Evolutionary conservation across 2,113 vertebrate species (phyloP).

Genomic region (Sylvilagus bachmani): DNA sequence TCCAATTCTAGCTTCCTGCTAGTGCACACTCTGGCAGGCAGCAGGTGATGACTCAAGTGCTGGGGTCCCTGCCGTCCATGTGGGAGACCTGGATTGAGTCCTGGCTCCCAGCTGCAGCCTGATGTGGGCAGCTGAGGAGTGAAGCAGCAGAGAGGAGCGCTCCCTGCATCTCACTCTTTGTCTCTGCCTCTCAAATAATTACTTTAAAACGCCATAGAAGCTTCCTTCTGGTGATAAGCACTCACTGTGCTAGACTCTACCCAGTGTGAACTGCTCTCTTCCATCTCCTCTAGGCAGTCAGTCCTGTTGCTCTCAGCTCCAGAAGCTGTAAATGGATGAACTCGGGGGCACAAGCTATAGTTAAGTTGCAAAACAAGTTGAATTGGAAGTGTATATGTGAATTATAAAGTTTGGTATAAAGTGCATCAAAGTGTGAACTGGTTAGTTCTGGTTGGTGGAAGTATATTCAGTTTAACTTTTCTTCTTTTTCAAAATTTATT

Average conservation of each 20-base stretch:
- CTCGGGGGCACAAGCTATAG: not conserved
- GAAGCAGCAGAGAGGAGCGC: too few relatives aligned
- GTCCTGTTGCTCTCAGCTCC: not conserved
- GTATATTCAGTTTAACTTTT: not conserved
- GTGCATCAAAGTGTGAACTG: not conserved
- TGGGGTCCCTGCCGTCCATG: too few relatives aligned
- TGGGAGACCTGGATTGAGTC: too few relatives aligned
- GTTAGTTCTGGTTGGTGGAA: not conserved
- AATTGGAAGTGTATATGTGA: not conserved
- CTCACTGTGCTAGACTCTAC: not conserved
- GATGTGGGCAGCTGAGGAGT: too few relatives aligned
- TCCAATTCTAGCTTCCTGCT: too few relatives aligned
- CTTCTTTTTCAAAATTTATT: not conserved
- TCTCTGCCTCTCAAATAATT: too few relatives aligned
- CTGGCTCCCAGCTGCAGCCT: too few relatives aligned
- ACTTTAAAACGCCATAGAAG: not conserved
- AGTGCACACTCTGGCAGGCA: too few relatives aligned
- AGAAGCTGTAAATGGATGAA: not conserved
- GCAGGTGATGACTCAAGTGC: too few relatives aligned
- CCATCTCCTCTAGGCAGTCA: not conserved
- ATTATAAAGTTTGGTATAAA: not conserved
- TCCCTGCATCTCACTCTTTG: too few relatives aligned
- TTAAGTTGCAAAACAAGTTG: conserved; percentile 18
- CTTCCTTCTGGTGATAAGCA: not conserved
- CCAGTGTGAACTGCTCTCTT: not conserved